Percentiles rank a stretch among this genome's conserved stretches.
phyloP scores from a whole-genome alignment of 2,888 invertebrate genomes.

The Ethmia dodecea region DNA sequence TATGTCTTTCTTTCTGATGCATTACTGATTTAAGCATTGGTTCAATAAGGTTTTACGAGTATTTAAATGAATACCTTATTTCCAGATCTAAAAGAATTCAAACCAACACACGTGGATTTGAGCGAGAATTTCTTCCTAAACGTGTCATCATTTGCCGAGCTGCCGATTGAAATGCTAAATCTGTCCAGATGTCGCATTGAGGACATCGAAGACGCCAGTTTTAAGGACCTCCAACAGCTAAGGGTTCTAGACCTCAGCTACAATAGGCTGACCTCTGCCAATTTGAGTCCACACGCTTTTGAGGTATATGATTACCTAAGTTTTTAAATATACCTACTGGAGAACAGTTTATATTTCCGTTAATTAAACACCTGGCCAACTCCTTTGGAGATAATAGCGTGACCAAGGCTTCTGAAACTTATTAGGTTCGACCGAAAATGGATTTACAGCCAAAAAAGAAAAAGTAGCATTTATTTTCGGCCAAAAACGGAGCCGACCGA shows the following conservation, averaged over 20 bases:
- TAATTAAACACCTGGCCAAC: too few species aligned
- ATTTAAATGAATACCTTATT: background rate
- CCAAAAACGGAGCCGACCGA: too few species aligned
- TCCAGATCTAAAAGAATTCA: constrained; percentile 42
- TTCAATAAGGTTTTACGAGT: too few species aligned
- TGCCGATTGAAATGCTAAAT: constrained; percentile 75
- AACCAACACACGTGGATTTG: constrained; percentile 55
- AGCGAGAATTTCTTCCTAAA: constrained; percentile 64
- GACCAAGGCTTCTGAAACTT: too few species aligned
- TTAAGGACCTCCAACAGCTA: constrained; percentile 80
- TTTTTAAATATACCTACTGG: too few species aligned
- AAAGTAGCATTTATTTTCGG: too few species aligned
- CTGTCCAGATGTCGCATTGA: constrained; percentile 81
- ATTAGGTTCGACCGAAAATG: too few species aligned
- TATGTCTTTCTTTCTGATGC: too few species aligned
- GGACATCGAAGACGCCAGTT: constrained; percentile 78
- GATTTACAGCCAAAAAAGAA: too few species aligned
- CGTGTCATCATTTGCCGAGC: constrained; percentile 71
- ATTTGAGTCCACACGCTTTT: constrained; percentile 81
- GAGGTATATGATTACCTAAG: constrained; percentile 67
- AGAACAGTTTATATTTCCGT: too few species aligned
- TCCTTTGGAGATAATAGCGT: too few species aligned
- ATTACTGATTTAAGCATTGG: too few species aligned
- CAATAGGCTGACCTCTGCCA: constrained; percentile 80
- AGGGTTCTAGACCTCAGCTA: constrained; percentile 82